Evolutionary conservation across 1,140 invertebrate species (phyloP), one percentile per base, ranked within the genome.

Genomic region (Drosophila guanche): DNA sequence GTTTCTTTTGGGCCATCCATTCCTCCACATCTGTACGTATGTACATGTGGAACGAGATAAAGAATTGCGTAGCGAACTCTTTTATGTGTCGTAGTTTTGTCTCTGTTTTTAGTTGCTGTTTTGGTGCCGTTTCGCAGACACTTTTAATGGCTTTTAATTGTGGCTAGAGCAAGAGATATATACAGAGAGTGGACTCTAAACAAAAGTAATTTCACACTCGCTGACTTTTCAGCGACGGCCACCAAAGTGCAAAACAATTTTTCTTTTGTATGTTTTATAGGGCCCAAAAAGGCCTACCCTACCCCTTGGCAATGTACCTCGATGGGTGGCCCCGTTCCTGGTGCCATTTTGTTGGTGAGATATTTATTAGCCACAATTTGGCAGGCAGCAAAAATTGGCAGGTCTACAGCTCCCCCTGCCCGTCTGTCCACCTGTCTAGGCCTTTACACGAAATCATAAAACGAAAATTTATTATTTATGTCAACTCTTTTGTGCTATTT

Each of bases 161-260:
- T 75, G 66, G 71, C 67, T 57, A 74, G 59, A 56, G 37, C 22
- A 22, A n/a, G 50, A 27, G 10, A 37, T 37, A 37, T 37, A 4
- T 4, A 37, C 7, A 43, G 53, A 43, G 29, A 46, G 67, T 60
- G 65, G 71, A 78, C 57, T 51, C 66, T 72, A 76, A 77, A 88
- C 83, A 88, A 88, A 90, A 90, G 88, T 90, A 90, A 90, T 90
- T 90, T 90, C 88, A 90, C 88, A 90, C 88, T 90, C 60, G 88
- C 37, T 90, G 88, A 77, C 55, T 89, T 90, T 72, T 57, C 67
- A 51, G 57, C 46, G 50, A 53, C 63, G 56, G 5, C 48, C 1
- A 48, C 43, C 59, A 72, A 65, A 74, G 69, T 77, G 67, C 62
- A 89, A 83, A 68, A 86, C 65, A 88, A 78, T 86, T 86, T 83